Conservation (phyloP, 2,113 vertebrate genomes). For the Zosterops pallidus region DNA sequence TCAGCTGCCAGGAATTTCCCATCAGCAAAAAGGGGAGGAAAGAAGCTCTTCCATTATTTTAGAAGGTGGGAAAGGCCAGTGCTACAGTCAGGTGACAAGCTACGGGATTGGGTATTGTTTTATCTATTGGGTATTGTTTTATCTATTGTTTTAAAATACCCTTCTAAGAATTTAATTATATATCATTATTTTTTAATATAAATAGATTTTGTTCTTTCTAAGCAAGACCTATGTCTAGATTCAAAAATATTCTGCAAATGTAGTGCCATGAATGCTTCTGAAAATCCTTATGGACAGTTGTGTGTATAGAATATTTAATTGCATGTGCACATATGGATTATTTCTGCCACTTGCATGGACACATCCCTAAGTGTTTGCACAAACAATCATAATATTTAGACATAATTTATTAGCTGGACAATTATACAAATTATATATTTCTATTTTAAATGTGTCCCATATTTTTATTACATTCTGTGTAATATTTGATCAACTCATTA, state of each 20-base stretch:
- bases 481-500: constrained; percentile 42
- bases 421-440: constrained; percentile 18
- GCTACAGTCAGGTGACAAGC: neutral
- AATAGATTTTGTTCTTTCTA: neutral
- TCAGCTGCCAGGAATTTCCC: neutral
- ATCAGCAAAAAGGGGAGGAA: neutral
- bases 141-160: neutral
- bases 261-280: neutral
- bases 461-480: constrained; percentile 23
- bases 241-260: neutral
- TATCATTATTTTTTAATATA: neutral
- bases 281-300: neutral
- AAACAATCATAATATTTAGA: constrained; percentile 36
- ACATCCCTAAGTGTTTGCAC: neutral
- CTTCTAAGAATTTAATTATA: neutral
- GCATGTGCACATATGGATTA: neutral
- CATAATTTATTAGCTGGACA: constrained; percentile 28
- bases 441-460: neutral
- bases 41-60: neutral
- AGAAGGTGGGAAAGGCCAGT: neutral
- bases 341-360: neutral
- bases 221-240: neutral
- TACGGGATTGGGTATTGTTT: neutral
- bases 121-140: neutral
- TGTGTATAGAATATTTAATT: neutral